These are phyloP conservation scores for Scolanthus callimorphus DNA, from an alignment of 92 coral and sea anemone genomes.

Conservation along the genomic window DNA sequence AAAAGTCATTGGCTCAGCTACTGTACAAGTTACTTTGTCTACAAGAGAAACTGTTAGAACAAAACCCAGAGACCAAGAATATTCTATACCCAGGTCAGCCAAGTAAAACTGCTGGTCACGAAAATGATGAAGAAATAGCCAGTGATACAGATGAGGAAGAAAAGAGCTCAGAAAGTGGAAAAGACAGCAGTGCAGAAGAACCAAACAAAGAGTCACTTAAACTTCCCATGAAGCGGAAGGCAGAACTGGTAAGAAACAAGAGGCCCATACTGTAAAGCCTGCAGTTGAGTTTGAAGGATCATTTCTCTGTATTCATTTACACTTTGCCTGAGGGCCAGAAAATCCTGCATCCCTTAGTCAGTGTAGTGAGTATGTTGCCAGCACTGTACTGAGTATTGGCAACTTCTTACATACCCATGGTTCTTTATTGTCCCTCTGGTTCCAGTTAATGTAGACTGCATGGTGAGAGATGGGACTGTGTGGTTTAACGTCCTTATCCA, in stretches of 20 bases:
- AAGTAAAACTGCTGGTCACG: slow-evolving; percentile 16
- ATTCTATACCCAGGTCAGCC: slow-evolving; percentile 38
- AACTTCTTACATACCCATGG: no score
- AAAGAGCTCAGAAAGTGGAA: slow-evolving; percentile 33
- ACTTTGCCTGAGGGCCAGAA: no score
- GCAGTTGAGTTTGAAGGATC: no score
- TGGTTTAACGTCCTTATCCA: no score
- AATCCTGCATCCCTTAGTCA: no score
- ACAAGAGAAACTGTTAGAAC: slow-evolving; percentile 77
- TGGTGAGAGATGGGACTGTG: no score
- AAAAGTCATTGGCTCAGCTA: slow-evolving; percentile 48
- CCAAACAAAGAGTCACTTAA: slow-evolving; percentile 35
- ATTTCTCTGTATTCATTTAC: no score
- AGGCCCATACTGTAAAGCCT: no score
- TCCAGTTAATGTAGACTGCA: no score
- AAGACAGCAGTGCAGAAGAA: slow-evolving; percentile 5
- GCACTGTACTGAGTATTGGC: no score
- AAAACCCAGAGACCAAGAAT: slow-evolving; percentile 68
- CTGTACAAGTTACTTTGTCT: slow-evolving; percentile 62
- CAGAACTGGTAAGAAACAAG: slow-evolving; percentile 48
- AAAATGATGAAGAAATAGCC: slow-evolving; percentile 79
- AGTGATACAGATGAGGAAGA: slow-evolving; percentile 80
- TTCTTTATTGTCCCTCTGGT: no score
- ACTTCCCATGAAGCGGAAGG: slow-evolving; percentile 68
- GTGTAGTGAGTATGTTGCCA: no score